These are phyloP conservation scores for Drosophila crucigera DNA, from an alignment of 2,888 invertebrate genomes.

Conservation along the genomic window DNA sequence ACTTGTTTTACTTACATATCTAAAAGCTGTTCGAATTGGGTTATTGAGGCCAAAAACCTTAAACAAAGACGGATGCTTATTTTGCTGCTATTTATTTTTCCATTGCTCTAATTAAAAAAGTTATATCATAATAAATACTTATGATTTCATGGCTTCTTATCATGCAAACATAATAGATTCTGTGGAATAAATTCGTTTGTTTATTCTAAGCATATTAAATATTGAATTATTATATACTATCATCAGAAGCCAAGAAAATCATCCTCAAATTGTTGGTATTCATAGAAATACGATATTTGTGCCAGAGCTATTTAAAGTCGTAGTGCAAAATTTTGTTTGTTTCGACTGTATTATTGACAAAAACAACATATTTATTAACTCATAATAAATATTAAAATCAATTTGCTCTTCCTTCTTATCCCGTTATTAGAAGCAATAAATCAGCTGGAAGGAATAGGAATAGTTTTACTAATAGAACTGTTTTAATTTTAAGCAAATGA, in stretches of 20 bases:
- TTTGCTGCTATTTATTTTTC: neutral
- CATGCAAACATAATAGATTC: neutral
- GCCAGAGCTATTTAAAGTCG: neutral
- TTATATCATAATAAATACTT: neutral
- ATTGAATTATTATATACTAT: neutral
- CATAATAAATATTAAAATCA: neutral
- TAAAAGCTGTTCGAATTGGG: neutral
- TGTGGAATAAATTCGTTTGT: neutral
- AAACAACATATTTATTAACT: neutral
- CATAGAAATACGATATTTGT: neutral
- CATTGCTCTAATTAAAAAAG: neutral
- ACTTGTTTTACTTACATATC: neutral
- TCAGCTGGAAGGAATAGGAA: neutral
- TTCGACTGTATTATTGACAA: neutral
- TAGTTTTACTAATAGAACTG: neutral
- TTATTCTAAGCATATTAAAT: neutral
- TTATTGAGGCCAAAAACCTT: neutral
- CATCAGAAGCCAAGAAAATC: neutral
- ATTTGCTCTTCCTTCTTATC: neutral
- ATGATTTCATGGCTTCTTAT: conserved; percentile 20
- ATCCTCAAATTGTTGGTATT: neutral
- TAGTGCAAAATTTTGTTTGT: no score
- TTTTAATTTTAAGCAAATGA: neutral
- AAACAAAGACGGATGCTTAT: neutral
- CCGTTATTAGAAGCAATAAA: neutral